Conservation (phyloP, 2,797 vertebrate genomes). For the Brachyalestes nurse region DNA sequence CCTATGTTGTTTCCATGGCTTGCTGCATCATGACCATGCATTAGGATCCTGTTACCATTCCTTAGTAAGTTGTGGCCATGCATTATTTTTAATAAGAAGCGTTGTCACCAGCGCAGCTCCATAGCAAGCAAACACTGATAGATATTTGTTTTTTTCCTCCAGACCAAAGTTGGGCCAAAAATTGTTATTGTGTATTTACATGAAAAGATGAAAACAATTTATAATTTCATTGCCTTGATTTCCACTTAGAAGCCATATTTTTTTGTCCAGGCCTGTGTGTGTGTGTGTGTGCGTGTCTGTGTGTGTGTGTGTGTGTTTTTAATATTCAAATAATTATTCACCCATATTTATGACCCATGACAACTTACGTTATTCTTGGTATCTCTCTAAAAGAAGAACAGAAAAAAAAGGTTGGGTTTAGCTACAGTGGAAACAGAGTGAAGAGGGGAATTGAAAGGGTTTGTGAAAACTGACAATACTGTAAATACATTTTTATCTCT, state of each 20-base stretch:
- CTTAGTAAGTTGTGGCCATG: too few species aligned
- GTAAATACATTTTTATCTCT: conserved; percentile 27
- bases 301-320: conserved; percentile 22
- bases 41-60: too few species aligned
- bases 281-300: conserved; percentile 24
- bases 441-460: conserved; percentile 15
- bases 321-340: conserved; percentile 23
- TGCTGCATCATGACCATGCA: too few species aligned
- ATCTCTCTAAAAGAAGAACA: neutral
- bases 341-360: conserved; percentile 16
- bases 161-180: conserved; percentile 59
- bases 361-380: neutral
- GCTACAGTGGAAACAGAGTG: neutral
- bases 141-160: conserved; percentile 27
- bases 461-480: conserved; percentile 22
- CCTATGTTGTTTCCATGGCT: too few species aligned
- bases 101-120: neutral
- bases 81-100: too few species aligned
- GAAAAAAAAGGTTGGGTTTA: conserved; percentile 5
- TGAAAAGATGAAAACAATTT: conserved; percentile 35
- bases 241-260: conserved; percentile 59
- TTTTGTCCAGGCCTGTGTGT: conserved; percentile 34
- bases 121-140: conserved; percentile 4
- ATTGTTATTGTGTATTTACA: conserved; percentile 35
- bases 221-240: conserved; percentile 57